These are phyloP conservation scores for Romanogobio albipinnatus DNA, from an alignment of 2,113 vertebrate species.

Conservation along the genomic window DNA sequence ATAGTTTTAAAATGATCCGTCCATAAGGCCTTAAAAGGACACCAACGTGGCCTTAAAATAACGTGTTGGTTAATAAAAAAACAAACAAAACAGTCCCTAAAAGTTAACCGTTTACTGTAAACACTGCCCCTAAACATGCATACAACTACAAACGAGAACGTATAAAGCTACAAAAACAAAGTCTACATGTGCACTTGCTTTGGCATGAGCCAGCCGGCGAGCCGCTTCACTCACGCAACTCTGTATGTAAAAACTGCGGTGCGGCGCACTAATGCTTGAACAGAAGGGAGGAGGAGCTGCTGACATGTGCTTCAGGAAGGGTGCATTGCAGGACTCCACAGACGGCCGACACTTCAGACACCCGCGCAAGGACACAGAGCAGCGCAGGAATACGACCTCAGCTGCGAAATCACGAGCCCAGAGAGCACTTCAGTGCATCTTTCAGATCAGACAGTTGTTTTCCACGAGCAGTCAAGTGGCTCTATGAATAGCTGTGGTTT, in stretches of 20 bases:
- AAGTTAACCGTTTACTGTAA: not conserved
- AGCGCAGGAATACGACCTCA: not conserved
- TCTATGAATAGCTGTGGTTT: conserved; percentile 30
- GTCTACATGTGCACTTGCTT: not conserved
- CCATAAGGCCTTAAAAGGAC: conserved; percentile 3
- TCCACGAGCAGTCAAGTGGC: conserved; percentile 13
- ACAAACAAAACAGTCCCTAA: not conserved
- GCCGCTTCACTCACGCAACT: not conserved
- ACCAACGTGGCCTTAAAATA: conserved; percentile 3
- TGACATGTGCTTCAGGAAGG: conserved; percentile 64
- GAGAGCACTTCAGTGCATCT: conserved; percentile 25
- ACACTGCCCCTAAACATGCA: not conserved
- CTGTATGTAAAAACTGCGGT: not conserved
- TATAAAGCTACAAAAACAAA: not conserved
- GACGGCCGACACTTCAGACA: conserved; percentile 14
- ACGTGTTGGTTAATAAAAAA: not conserved
- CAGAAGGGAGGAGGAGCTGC: conserved; percentile 55
- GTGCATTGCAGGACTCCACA: conserved; percentile 24
- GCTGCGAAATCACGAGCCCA: conserved; percentile 6
- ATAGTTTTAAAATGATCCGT: not conserved
- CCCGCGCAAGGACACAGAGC: conserved; percentile 25
- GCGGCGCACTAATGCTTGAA: conserved; percentile 18
- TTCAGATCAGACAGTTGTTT: conserved; percentile 21
- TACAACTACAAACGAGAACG: not conserved
- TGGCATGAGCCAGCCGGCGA: not conserved